These are phyloP conservation scores for Meandrusa payeni DNA, from an alignment of 2,888 invertebrate genomes.

Conservation along the genomic window DNA sequence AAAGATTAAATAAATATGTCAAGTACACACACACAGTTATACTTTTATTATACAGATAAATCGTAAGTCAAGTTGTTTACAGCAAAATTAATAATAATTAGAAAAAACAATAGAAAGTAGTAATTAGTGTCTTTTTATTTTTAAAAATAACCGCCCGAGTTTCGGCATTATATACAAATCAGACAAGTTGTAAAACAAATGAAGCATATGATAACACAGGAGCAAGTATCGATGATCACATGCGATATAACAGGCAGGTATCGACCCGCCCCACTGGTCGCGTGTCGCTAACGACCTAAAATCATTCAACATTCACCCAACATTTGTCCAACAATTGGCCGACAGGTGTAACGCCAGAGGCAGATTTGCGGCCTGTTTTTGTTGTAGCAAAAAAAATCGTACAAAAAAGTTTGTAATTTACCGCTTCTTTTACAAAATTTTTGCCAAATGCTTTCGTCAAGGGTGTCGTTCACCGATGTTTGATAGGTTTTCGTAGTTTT, in stretches of 20 bases:
- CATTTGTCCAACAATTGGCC: slow-evolving; percentile 13
- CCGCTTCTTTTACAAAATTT: slow-evolving; percentile 12
- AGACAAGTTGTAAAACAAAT: too few species aligned
- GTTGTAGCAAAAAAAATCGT: slow-evolving; percentile 4
- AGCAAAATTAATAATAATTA: too few species aligned
- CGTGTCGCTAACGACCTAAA: slow-evolving; percentile 21
- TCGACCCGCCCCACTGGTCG: slow-evolving; percentile 2
- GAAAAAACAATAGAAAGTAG: too few species aligned
- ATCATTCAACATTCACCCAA: slow-evolving; percentile 4
- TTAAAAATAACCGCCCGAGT: too few species aligned
- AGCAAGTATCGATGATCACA: slow-evolving; percentile 13
- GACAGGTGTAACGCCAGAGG: slow-evolving; percentile 35
- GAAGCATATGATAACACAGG: slow-evolving; percentile 7
- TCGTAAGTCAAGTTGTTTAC: too few species aligned
- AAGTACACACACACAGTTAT: too few species aligned
- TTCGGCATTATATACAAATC: too few species aligned
- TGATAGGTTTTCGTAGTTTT: slow-evolving; percentile 5
- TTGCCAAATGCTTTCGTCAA: slow-evolving; percentile 12
- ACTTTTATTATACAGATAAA: too few species aligned
- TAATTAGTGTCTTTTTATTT: too few species aligned
- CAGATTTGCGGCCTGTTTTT: slow-evolving; percentile 21
- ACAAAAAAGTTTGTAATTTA: slow-evolving; percentile 17
- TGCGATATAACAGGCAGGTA: neutral
- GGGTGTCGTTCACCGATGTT: slow-evolving; percentile 21
- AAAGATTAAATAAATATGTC: too few species aligned